phyloP scores from a whole-genome alignment of 2,888 invertebrate genomes.

The Andrena flavipes region DNA sequence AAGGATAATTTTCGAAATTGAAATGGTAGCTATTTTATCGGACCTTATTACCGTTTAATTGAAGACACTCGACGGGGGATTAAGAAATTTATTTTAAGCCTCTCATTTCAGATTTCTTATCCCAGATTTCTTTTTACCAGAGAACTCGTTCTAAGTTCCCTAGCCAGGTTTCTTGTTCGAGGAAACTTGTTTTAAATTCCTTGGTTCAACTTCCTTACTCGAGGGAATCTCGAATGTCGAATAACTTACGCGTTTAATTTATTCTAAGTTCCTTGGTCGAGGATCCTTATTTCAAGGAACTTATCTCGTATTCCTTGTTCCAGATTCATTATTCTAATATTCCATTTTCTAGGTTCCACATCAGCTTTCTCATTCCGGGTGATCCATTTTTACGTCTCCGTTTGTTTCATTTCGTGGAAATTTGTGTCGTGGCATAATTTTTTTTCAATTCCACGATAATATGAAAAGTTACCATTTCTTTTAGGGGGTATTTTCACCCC shows the following conservation, averaged over 20 bases:
- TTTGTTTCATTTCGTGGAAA: neutral
- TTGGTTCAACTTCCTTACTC: slow-evolving; percentile 37
- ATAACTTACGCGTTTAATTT: slow-evolving; percentile 45
- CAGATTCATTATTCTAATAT: neutral
- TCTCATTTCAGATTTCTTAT: neutral
- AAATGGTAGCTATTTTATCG: too few species aligned
- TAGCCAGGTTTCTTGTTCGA: slow-evolving; percentile 53
- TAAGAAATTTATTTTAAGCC: neutral
- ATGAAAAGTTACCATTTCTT: too few species aligned
- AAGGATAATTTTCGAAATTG: too few species aligned
- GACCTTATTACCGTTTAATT: neutral
- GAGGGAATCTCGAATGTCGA: slow-evolving; percentile 34
- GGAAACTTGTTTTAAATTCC: slow-evolving; percentile 58
- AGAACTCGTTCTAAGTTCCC: slow-evolving; percentile 45
- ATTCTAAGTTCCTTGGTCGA: slow-evolving; percentile 29
- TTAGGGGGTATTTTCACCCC: too few species aligned
- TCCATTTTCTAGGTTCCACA: neutral
- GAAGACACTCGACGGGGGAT: too few species aligned
- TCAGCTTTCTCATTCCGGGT: neutral
- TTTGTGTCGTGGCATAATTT: too few species aligned
- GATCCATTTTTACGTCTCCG: neutral
- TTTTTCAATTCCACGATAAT: too few species aligned
- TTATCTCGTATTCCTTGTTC: slow-evolving; percentile 9
- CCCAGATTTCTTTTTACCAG: slow-evolving; percentile 34
- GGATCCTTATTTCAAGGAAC: slow-evolving; percentile 14